Evolutionary conservation across 2,113 vertebrate species (phyloP), one percentile per base, ranked within the genome.

Genomic region (Tyrannus savana): DNA sequence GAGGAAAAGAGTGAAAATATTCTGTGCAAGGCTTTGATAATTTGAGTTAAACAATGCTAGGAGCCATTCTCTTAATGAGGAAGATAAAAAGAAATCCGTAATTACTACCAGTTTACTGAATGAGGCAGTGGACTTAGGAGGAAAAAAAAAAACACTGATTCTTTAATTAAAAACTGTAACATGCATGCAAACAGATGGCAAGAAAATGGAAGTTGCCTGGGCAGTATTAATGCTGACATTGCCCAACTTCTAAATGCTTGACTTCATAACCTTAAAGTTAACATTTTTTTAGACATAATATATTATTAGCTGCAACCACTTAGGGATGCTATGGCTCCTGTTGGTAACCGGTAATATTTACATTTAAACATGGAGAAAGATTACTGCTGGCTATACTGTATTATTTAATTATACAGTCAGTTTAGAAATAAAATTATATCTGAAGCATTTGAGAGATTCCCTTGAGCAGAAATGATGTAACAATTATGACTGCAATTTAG

Each of bases 361-460:
- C 78, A 83, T 88, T 96, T 93, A 90, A 92, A 92, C 85, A 80
- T 12, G 49, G 56, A 86, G 74, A 88, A 93, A 62, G 27, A 91
- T 89, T 88, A 93, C 88, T 75, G 39, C 79, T 90, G 79, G 85
- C 68, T 93, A 90, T 71, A 84, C 37, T 74, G 79, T 90, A 92
- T 95, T 94, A 93, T 95, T 93, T 95, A 96, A 92, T 97, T 93
- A 94, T 78, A 78, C 82, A 96, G 79, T 86, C 72, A 93, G 76
- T 93, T 94, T 94, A 88, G 76, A 96, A 95, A 89, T 56, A 8
- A 92, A 96, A 96, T 96, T 76, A 50, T 62, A 91, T 87, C 71
- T 86, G 44, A 95, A 95, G 64, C 68, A 84, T 88, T 94, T 90
- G 87, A 94, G 79, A 72, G 39, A 88, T 53, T 91, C 73, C 87